Conservation (phyloP, 2,113 vertebrate genomes). For the Pimephales promelas region DNA sequence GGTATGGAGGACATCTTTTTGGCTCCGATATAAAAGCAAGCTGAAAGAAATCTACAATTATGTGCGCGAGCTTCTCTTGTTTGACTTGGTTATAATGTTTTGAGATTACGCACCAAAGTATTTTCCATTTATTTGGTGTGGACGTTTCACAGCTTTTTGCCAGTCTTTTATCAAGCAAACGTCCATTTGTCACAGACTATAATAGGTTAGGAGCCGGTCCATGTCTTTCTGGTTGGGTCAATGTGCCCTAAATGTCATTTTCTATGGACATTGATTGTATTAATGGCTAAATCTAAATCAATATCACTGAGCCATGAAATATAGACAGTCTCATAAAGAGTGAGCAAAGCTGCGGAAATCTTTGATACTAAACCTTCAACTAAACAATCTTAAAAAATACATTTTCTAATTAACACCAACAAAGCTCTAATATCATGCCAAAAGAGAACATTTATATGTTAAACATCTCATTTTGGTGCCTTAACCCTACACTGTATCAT, state of each 20-base stretch:
- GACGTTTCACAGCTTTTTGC: too few species aligned
- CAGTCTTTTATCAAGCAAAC: too few species aligned
- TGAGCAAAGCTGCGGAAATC: neutral
- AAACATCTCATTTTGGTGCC: too few species aligned
- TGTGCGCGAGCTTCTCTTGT: too few species aligned
- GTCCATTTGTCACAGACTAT: neutral
- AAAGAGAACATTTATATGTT: neutral
- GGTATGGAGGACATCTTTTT: too few species aligned
- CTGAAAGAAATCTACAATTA: too few species aligned
- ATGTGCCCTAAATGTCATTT: constrained; percentile 44
- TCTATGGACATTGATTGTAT: constrained; percentile 34
- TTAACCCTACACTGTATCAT: too few species aligned
- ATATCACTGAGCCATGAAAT: constrained; percentile 5
- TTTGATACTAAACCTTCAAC: neutral
- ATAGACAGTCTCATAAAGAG: neutral
- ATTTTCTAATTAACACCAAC: neutral
- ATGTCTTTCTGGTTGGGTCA: neutral
- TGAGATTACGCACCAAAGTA: too few species aligned
- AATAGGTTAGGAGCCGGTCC: constrained; percentile 1
- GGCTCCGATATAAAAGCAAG: too few species aligned
- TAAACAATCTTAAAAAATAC: neutral
- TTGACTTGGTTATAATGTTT: too few species aligned
- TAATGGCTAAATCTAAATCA: constrained; percentile 25
- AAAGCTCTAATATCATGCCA: neutral
- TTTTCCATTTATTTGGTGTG: too few species aligned